A percentile compares a stretch with the other conserved stretches of the same genome.
Evolutionary conservation across 2,888 invertebrate genomes (phyloP).

Genomic region (Pseudococcus viburni): DNA sequence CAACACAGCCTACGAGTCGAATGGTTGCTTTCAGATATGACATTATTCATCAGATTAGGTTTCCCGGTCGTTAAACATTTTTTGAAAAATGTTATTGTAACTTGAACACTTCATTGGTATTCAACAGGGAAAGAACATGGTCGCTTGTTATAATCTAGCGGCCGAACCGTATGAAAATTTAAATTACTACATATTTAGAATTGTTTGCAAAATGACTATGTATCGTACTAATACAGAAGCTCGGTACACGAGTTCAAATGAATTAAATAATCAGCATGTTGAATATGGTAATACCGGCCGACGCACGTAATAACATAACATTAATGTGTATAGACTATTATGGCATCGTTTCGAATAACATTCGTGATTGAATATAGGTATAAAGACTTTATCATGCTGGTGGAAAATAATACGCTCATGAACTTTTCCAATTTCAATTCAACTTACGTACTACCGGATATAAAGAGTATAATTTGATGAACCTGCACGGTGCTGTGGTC

Average conservation of each 20-base stretch:
- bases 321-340: neutral
- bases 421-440: conserved; percentile 24
- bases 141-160: neutral
- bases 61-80: conserved; percentile 3
- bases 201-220: neutral
- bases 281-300: neutral
- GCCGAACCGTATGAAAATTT: neutral
- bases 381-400: neutral
- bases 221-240: neutral
- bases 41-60: conserved; percentile 20
- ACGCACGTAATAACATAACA: neutral
- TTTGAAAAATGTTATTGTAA: conserved; percentile 11
- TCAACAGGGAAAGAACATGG: neutral
- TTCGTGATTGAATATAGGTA: conserved; percentile 10
- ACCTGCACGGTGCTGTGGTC: neutral
- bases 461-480: conserved; percentile 30
- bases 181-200: conserved; percentile 9
- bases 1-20: neutral
- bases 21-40: conserved; percentile 19
- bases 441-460: conserved; percentile 35
- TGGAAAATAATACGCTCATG: conserved; percentile 25
- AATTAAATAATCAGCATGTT: conserved; percentile 45
- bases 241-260: neutral
- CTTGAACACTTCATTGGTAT: conserved; percentile 40
- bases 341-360: neutral